These are phyloP conservation scores for Lycophotia porphyrea DNA, from an alignment of 2,888 invertebrate species.

Conservation along the genomic window DNA sequence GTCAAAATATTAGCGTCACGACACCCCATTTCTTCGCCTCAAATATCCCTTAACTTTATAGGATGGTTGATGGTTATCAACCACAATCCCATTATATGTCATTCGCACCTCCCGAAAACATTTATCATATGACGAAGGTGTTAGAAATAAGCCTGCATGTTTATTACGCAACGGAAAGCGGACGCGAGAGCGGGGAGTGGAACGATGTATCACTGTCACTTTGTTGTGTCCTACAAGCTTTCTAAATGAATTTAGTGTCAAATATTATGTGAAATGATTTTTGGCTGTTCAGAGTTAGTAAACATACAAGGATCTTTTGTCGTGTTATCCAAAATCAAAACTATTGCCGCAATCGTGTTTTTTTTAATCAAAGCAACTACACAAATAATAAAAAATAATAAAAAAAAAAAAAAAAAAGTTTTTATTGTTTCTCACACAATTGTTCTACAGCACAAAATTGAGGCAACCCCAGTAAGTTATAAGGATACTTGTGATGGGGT, in stretches of 20 bases:
- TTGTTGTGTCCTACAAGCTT: neutral
- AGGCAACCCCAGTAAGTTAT: no score
- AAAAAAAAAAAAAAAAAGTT: no score
- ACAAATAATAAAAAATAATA: no score
- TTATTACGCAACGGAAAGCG: neutral
- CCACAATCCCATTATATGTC: conserved; percentile 49
- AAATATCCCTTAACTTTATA: conserved; percentile 33
- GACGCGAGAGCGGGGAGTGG: neutral
- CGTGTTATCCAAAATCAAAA: neutral
- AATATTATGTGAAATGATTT: neutral
- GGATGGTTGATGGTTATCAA: conserved; percentile 37
- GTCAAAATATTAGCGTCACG: conserved; percentile 8
- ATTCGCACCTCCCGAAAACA: conserved; percentile 53
- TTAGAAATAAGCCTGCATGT: conserved; percentile 13
- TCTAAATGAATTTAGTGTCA: neutral
- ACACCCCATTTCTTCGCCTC: conserved; percentile 29
- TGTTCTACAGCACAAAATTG: no score
- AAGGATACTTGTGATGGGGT: no score
- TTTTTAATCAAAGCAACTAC: neutral
- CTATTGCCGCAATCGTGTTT: neutral
- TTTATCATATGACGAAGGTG: conserved; percentile 54
- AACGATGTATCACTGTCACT: neutral
- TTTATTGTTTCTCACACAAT: no score
- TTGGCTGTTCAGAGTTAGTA: neutral
- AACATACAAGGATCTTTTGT: neutral